Conservation (phyloP, 1,140 invertebrate species). For the Tetragnatha versicolor region DNA sequence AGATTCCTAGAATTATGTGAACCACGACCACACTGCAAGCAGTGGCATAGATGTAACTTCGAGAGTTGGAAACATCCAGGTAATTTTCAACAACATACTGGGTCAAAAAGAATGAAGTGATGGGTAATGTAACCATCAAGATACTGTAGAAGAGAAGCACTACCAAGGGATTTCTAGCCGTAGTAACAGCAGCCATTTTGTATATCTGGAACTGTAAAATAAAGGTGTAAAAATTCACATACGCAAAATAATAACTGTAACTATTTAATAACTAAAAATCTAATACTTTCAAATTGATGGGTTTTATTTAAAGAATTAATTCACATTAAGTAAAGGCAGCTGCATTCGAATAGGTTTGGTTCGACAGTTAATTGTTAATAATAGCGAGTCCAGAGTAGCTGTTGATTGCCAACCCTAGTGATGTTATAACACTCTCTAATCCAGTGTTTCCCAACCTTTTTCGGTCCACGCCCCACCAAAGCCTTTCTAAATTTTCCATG, state of each 20-base stretch:
- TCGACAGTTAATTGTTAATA: too few relatives aligned
- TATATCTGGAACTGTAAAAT: background rate
- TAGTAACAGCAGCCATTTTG: slow-evolving; percentile 20
- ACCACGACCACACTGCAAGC: slow-evolving; percentile 77
- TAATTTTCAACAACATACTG: slow-evolving; percentile 71
- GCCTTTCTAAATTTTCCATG: too few relatives aligned
- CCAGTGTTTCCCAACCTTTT: too few relatives aligned
- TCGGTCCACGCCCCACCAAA: too few relatives aligned
- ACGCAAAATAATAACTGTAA: background rate
- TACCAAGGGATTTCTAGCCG: slow-evolving; percentile 37
- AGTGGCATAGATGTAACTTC: slow-evolving; percentile 75
- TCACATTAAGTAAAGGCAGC: too few relatives aligned
- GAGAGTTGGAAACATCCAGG: slow-evolving; percentile 67
- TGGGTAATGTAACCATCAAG: slow-evolving; percentile 83
- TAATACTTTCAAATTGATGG: too few relatives aligned
- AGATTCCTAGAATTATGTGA: slow-evolving; percentile 78
- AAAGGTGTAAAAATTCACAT: background rate
- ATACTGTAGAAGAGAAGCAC: slow-evolving; percentile 76
- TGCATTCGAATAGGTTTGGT: too few relatives aligned
- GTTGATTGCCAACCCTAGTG: too few relatives aligned
- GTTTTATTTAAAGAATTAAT: too few relatives aligned
- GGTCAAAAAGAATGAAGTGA: slow-evolving; percentile 76
- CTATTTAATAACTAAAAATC: too few relatives aligned
- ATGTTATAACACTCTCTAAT: too few relatives aligned
- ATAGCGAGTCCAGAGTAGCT: too few relatives aligned